Evolutionary conservation across 1,140 invertebrate genomes (phyloP), one percentile per base, ranked within the genome.

Genomic region (Drosophila lacertosa): DNA sequence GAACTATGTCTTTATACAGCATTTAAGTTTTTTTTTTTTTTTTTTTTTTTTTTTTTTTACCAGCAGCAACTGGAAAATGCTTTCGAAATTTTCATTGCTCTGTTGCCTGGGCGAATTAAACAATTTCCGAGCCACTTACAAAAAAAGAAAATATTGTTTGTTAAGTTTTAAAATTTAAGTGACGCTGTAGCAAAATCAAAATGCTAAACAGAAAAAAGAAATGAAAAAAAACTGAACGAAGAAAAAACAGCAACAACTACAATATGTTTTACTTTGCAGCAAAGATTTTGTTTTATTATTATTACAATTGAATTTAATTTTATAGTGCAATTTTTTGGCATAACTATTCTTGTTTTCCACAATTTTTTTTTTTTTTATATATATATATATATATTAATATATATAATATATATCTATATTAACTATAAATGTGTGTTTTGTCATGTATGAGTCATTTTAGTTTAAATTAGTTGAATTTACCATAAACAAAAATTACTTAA

Each of bases 111-210:
- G n/a, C 77, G 45, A 80, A 64, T 67, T 62, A 62, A 79, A 68
- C 75, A 72, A 84, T 77, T 80, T 84, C 81, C 81, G 81, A 84
- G 81, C 81, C 81, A 84, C 86, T 80, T 80, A 60, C 67, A 45
- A 65, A 67, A 72, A 65, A 62, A 67, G 18, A 59, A 79, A 75
- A 69, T 77, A 73, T 77, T 80, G 78, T 80, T 86, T 84, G 80
- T 84, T 84, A 84, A 84, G 80, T 86, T 86, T 84, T 80, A 86
- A 72, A 72, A 70, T 62, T 54, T 84, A 84, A 86, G 74, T 64
- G 26, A 32, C 55, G 67, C 73, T 71, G 75, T 51, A 62, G 54
- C 24, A 39, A 53, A 22, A 20, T 10, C 15, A 37, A 59, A 15
- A 20, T 26, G 20, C 39, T 35, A 20, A 45, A 13, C 57, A 59